These are phyloP conservation scores for Antedon mediterranea DNA, from an alignment of 53 echinoderm and acorn worm species.

Conservation along the genomic window DNA sequence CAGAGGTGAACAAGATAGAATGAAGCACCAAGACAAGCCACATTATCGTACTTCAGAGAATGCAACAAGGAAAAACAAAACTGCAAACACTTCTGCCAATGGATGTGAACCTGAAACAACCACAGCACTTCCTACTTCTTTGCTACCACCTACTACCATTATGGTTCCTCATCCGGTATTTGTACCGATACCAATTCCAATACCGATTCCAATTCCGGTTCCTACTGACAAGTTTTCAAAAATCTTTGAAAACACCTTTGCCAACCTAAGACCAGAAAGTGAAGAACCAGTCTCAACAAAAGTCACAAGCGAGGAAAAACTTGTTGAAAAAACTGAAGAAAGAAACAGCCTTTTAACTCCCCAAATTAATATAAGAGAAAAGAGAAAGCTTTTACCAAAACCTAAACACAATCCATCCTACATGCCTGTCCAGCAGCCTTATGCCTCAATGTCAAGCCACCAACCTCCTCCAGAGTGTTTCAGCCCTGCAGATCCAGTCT, in stretches of 20 bases:
- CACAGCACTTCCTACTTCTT: neutral
- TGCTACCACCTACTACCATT: slow-evolving; percentile 70
- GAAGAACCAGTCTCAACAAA: slow-evolving; percentile 2
- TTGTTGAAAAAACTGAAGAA: neutral
- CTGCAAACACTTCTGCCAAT: neutral
- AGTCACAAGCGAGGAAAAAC: neutral
- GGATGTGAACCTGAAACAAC: neutral
- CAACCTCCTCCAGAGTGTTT: neutral
- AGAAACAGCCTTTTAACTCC: neutral
- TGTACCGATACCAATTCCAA: slow-evolving; percentile 74
- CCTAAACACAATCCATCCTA: neutral
- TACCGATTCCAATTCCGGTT: slow-evolving; percentile 87
- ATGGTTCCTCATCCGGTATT: slow-evolving; percentile 91
- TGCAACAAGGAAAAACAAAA: neutral
- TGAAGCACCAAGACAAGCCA: neutral
- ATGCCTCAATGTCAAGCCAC: neutral
- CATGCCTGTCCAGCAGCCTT: neutral
- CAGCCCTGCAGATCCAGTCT: neutral
- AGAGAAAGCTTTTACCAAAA: neutral
- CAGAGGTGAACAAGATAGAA: neutral
- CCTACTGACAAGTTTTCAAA: slow-evolving; percentile 33
- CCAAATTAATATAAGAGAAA: neutral
- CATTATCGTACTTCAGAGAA: neutral
- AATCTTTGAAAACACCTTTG: slow-evolving; percentile 1
- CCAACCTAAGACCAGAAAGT: slow-evolving; percentile 2